Base-by-base conservation (phyloP, 2,888 invertebrate genomes). In the Poecilus cupreus region DNA sequence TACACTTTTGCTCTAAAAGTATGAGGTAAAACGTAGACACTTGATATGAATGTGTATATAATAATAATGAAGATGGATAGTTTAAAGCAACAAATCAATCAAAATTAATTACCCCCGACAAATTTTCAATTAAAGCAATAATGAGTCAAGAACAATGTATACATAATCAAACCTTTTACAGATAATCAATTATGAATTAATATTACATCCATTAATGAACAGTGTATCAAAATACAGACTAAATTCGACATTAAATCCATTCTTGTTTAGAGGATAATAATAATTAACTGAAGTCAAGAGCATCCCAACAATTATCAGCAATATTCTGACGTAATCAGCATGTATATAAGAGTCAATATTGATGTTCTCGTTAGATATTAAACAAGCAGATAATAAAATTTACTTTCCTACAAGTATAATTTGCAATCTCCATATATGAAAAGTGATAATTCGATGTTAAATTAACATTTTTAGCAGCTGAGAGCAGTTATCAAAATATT, bases 401-500 rank as follows among this genome's bases (percentile, higher is more conserved):
- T n/a, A 68, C 26, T 24, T 57, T 64, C 18, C 22, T 64, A 6
- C 64, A 6, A 32, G 16, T 64, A 13, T 64, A 32, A 64, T 64
- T 37, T 16, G 32, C 32, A 64, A 6, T 64, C 11, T 37, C 13
- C 18, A 18, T 39, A 16, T 68, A 18, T 18, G 39, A 68, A 54
- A 68, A 13, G 37, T 43, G 39, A 68, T 68, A 39, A 68, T n/a
- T 4, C 26, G 13, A 32, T 32, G 18, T 24, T 26, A 32, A 37
- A 64, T 64, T 64, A 64, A 24, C 64, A 64, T 26, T 16, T 64
- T 64, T 68, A 68, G 39, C 11, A 3, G 32, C 16, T 43, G n/a
- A 39, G 37, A 16, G 43, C 60, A 60, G 60, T 60, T 60, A 60
- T n/a, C 16, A 60, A 60, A 60, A 60, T 32, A 60, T 24, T 60